Evolutionary conservation across 37 sponge, comb jelly and placozoan species (phyloP).

Genomic region (Theonella swinhoei): DNA sequence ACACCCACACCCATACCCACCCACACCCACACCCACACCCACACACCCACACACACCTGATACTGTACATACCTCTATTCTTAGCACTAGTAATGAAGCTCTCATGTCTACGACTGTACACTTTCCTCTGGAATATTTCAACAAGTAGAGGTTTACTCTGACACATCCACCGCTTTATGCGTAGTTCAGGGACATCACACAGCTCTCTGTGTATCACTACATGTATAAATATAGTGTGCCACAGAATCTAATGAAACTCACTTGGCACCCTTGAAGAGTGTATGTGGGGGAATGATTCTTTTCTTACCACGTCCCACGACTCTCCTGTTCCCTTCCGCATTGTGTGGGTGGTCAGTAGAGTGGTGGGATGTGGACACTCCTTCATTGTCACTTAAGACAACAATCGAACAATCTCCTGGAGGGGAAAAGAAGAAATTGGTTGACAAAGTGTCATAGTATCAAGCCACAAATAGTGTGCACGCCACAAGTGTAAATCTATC

Average conservation of each 20-base stretch:
- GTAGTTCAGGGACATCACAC: background rate
- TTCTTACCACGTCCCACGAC: background rate
- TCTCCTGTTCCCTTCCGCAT: too few species aligned
- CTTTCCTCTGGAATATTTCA: constrained; percentile 39
- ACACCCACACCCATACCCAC: too few species aligned
- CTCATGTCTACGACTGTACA: constrained; percentile 31
- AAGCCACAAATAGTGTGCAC: background rate
- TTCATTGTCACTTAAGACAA: background rate
- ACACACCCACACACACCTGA: too few species aligned
- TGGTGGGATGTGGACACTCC: too few species aligned
- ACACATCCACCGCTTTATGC: constrained; percentile 20
- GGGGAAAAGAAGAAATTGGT: background rate
- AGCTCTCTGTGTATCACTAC: too few species aligned
- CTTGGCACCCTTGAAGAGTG: background rate
- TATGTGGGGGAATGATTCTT: background rate
- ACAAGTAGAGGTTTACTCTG: constrained; percentile 25
- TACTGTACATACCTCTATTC: constrained; percentile 49
- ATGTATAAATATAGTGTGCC: background rate
- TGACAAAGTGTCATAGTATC: background rate
- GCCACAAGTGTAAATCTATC: background rate
- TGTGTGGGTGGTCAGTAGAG: too few species aligned
- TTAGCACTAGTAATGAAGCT: constrained; percentile 20
- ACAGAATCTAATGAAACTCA: background rate
- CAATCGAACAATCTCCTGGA: background rate
- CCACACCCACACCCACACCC: too few species aligned